Conservation (phyloP, 2,113 vertebrate species). For the Porphyrio hochstetteri region DNA sequence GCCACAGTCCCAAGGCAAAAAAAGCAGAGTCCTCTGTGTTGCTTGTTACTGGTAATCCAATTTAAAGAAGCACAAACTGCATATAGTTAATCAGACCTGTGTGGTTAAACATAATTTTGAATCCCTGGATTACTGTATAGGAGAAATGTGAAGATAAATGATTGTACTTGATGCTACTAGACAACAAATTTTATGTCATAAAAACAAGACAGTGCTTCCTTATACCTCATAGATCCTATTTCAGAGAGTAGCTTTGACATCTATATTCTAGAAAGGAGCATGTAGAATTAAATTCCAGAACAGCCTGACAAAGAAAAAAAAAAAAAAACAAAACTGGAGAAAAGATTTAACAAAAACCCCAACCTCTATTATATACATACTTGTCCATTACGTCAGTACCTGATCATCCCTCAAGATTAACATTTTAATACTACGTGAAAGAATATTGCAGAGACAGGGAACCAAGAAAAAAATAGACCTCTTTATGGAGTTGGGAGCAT, state of each 20-base stretch:
- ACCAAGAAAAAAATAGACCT: not conserved
- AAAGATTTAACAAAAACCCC: not conserved
- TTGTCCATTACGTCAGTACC: not conserved
- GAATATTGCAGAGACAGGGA: not conserved
- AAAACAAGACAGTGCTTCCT: not conserved
- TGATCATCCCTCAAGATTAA: not conserved
- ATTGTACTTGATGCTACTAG: not conserved
- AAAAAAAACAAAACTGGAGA: not conserved
- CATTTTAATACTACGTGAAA: not conserved
- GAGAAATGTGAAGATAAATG: not conserved
- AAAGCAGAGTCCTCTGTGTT: accelerated
- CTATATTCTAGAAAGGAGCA: not conserved
- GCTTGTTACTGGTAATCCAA: not conserved
- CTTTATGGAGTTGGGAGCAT: not conserved
- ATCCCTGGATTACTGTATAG: not conserved
- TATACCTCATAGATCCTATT: not conserved
- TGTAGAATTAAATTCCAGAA: not conserved
- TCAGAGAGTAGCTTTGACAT: not conserved
- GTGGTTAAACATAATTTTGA: not conserved
- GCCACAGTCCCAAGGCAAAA: not conserved
- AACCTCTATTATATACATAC: not conserved
- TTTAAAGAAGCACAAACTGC: not conserved
- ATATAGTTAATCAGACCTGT: not conserved
- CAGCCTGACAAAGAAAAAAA: not conserved
- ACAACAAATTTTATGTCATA: not conserved